Evolutionary conservation across 2,888 invertebrate genomes (phyloP), one percentile per base, ranked within the genome.

Genomic region (Nemotelus pantherinus): DNA sequence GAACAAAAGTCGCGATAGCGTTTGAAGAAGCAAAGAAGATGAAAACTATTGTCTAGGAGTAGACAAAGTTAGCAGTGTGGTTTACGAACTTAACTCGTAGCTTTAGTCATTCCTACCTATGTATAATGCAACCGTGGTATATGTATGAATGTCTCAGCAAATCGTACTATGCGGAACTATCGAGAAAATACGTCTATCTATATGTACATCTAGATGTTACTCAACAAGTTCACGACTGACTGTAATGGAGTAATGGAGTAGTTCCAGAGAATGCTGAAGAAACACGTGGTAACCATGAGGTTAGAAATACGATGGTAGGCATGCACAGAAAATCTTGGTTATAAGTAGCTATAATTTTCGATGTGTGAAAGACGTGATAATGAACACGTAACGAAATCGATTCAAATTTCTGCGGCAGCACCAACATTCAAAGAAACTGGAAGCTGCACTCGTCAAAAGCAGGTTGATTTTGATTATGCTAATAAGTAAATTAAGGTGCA

Each of bases 391-490:
- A 65, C 47, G 65, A 44, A 67, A 50, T 50, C 25, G 47, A 47
- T 25, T 64, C 7, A 50, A 25, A 44, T 47, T 67, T n/a, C 50
- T 44, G 64, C 45, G 43, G 6, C 10, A 57, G 10, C 25, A 57
- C 57, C n/a, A 57, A n/a, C 10, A n/a, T 57, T 57, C 3, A 25
- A 57, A n/a, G 57, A 57, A 7, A 25, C 10, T 53, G 6, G 53
- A 53, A 9, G 53, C 10, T 9, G 57, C n/a, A 3, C 6, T 67
- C 50, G 44, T 48, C 39, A 2, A 67, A 25, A 50, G 67, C 5
- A 67, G 67, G 50, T 67, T 67, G 67, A 25, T 67, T 67, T 67
- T 50, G 67, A 67, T 67, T 50, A 50, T 67, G 67, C 41, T 67
- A 67, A 67, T 67, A 50, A 67, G 63, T 4, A 3, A 63, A 25